Percentiles rank a stretch among this genome's conserved stretches.
These are phyloP conservation scores for Gonatopus flavifemur DNA, from an alignment of 1,140 invertebrate species.

Conservation along the genomic window DNA sequence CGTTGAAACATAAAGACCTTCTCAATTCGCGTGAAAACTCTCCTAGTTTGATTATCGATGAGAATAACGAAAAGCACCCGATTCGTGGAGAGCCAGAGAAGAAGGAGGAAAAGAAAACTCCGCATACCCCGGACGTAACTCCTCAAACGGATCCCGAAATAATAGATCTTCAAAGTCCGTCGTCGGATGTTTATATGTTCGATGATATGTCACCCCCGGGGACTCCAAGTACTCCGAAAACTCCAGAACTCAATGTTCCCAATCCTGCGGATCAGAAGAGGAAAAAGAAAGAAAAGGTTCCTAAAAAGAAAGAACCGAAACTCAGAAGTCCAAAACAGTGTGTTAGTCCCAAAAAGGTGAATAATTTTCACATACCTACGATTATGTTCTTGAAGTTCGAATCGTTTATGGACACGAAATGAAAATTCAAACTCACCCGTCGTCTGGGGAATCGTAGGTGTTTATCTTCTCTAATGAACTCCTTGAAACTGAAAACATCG, in stretches of 20 bases:
- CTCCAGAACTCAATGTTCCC: slow-evolving; percentile 59
- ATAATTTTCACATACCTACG: background rate
- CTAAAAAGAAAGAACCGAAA: slow-evolving; percentile 67
- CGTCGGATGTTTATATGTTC: slow-evolving; percentile 47
- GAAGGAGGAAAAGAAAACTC: slow-evolving; percentile 47
- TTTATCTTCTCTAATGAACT: too few relatives aligned
- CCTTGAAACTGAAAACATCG: too few relatives aligned
- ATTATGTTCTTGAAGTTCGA: background rate
- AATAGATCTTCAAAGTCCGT: slow-evolving; percentile 37
- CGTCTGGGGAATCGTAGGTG: too few relatives aligned
- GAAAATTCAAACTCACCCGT: too few relatives aligned
- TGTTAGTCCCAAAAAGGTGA: slow-evolving; percentile 46
- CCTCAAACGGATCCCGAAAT: slow-evolving; percentile 39
- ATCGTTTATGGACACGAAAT: background rate
- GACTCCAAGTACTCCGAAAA: slow-evolving; percentile 61
- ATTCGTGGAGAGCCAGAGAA: slow-evolving; percentile 30
- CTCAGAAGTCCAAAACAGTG: slow-evolving; percentile 44
- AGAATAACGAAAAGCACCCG: slow-evolving; percentile 34
- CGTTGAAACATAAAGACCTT: slow-evolving; percentile 57
- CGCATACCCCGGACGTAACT: slow-evolving; percentile 51
- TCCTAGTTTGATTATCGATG: slow-evolving; percentile 54
- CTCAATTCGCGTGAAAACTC: slow-evolving; percentile 53
- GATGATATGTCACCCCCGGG: slow-evolving; percentile 63
- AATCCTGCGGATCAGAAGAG: slow-evolving; percentile 46
- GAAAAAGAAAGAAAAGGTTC: slow-evolving; percentile 66